Evolutionary conservation across 2,888 invertebrate species (phyloP), one percentile per base, ranked within the genome.

Genomic region (Kuschelorhynchus macadamiae): DNA sequence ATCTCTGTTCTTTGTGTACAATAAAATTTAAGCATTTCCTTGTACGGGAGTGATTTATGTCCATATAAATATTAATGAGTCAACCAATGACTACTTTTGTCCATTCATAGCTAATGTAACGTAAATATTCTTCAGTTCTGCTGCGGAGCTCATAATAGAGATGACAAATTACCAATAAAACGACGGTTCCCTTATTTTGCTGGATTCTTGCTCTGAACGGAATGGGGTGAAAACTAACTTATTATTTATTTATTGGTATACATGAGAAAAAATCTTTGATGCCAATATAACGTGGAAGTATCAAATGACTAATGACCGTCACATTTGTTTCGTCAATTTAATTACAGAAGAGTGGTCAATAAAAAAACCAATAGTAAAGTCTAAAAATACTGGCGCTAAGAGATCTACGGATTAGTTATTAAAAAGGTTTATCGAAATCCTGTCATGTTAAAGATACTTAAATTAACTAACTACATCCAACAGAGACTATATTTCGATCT

Each of bases 71-170:
- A 70, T 70, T 70, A 70, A 70, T 70, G 62, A 65, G 64, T 61
- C 55, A 55, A 60, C 63, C 60, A 49, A 65, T 65, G 61, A 65
- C 64, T 69, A 61, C 61, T 59, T 59, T 64, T 20, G 69, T 55
- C 69, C 61, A 69, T 69, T 69, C 69, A 64, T 56, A 65, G 65
- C 69, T 69, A 69, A 69, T 65, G 65, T 65, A 65, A 69, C 69
- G 69, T 69, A 57, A 69, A 65, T 65, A 65, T 65, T 69, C 50
- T 69, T 65, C 60, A 56, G 65, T 65, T 69, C 61, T 60, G 69
- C 53, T 57, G 14, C 55, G 61, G 41, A 44, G 46, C 62, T 61
- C 68, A 64, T 68, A 68, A 68, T 68, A 46, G 63, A 57, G 64
- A 68, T 68, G 68, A 68, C 68, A 63, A 68, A 68, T 68, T 64